Evolutionary conservation across 2,797 vertebrate genomes (phyloP), one percentile per base, ranked within the genome.

Genomic region (Pangasius macronema): DNA sequence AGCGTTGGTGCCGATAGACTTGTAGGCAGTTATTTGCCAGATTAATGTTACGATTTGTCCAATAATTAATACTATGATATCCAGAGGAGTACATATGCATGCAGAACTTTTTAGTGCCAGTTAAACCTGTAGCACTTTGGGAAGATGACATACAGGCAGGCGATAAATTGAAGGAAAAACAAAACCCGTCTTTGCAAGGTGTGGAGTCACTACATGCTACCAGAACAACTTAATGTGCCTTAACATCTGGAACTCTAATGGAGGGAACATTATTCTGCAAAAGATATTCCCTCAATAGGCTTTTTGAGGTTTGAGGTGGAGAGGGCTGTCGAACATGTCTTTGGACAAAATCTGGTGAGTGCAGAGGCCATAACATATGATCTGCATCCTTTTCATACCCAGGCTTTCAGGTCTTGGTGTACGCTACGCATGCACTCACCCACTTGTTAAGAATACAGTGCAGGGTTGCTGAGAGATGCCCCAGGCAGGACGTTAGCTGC

Each of bases 81-180:
- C 2, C 14, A 61, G 22, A n/a, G 11, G 55, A 5, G 30, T 33
- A 33, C 3, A 33, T 57, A 9, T 20, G 53, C 55, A 39, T 81
- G 33, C 3, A 13, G 5, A 14, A 14, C 1, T 16, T 81, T 79
- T 59, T 59, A 63, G 36, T 81, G 33, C 5, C 11, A 63, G 77
- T 59, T 81, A 42, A 82, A 63, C 57, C 24, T 63, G 39, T 14
- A 11, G 36, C 22, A 61, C 6, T 67, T 53, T 67, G 27, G 24
- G 7, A 82, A 20, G 49, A 30, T 30, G 61, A 22, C 46, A 67
- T 67, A 68, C 82, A 68, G 82, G 18, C 82, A 70, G 63, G 82
- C 49, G 36, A 68, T 63, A 83, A 83, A 83, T 14, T 33, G 22
- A 68, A 83, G 63, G 82, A 68, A 83, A 83, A 83, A 51, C 16